A percentile compares a stretch with the other conserved stretches of the same genome.
Conservation (phyloP, 2,888 invertebrate genomes). For the Physocephala rufipes region DNA sequence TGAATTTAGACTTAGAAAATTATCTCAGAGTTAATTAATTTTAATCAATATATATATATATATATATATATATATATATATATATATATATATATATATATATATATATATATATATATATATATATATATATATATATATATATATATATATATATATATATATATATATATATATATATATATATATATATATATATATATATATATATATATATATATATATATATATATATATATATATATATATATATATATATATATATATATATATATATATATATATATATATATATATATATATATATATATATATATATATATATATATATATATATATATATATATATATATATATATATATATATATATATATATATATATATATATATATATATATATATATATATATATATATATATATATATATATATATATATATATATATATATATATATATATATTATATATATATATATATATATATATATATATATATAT, state of each 20-base stretch:
- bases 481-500: background rate
- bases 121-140: background rate
- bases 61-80: slow-evolving; percentile 14
- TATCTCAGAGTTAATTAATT: background rate
- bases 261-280: background rate
- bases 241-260: background rate
- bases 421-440: background rate
- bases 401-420: background rate
- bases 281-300: background rate
- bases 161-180: background rate
- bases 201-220: background rate
- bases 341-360: background rate
- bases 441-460: background rate
- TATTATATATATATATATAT: too few relatives aligned
- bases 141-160: background rate
- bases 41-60: background rate
- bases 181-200: background rate
- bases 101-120: slow-evolving; percentile 10
- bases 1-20: background rate
- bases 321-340: background rate
- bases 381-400: background rate
- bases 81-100: slow-evolving; percentile 12
- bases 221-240: background rate
- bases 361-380: background rate
- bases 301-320: background rate